phyloP scores from a whole-genome alignment of 2,888 invertebrate species.

The Temnothorax rugatulus region DNA sequence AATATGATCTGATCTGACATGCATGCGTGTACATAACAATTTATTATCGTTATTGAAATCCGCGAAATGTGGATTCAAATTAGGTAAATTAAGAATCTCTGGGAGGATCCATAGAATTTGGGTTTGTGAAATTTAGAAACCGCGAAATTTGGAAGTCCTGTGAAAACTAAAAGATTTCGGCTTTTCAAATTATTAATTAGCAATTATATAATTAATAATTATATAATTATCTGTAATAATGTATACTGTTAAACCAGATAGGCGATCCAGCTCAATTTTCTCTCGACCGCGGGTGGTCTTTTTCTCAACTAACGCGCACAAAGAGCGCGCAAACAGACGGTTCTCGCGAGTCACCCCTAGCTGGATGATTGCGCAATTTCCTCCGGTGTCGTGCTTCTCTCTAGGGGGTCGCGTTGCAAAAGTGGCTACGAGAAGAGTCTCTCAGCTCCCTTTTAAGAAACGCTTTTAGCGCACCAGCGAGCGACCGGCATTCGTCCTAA shows the following conservation, averaged over 20 bases:
- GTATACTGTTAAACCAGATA: background rate
- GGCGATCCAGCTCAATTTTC: background rate
- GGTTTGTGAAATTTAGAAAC: background rate
- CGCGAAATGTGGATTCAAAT: background rate
- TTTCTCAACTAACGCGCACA: background rate
- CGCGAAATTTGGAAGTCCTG: background rate
- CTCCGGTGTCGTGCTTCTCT: slow-evolving; percentile 11
- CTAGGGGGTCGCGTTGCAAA: slow-evolving; percentile 29
- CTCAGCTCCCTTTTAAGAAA: slow-evolving; percentile 44
- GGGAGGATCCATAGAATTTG: background rate
- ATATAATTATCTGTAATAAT: background rate
- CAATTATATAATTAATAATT: background rate
- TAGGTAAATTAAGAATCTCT: background rate
- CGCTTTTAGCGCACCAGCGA: slow-evolving; percentile 32
- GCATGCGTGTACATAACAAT: background rate
- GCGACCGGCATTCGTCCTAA: slow-evolving; percentile 24
- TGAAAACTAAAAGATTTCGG: background rate
- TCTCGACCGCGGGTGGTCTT: background rate
- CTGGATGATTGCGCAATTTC: slow-evolving; percentile 27
- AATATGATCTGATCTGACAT: background rate
- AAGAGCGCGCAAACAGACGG: slow-evolving; percentile 14
- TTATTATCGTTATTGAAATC: background rate
- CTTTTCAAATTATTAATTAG: background rate
- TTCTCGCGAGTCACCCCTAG: slow-evolving; percentile 13
- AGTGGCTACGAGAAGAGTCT: slow-evolving; percentile 35